Percentiles rank a stretch among this genome's conserved stretches.
Conservation (phyloP, 2,797 vertebrate genomes). For the Pseudomugil gertrudae region DNA sequence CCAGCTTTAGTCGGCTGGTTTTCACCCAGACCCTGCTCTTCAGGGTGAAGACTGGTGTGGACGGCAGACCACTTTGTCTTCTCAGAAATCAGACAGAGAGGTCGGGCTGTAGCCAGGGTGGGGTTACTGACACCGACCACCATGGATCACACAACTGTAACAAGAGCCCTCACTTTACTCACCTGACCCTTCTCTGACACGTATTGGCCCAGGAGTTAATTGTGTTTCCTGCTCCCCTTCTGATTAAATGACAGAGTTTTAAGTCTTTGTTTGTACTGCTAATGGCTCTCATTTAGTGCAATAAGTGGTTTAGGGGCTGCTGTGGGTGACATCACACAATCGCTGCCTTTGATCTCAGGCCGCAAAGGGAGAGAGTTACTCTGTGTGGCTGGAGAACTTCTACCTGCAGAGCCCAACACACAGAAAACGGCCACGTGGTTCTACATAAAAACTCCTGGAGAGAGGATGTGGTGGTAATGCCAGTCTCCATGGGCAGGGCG, state of each 20-base stretch:
- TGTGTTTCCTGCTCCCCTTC: conserved; percentile 79
- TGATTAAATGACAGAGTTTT: conserved; percentile 75
- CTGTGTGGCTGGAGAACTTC: conserved; percentile 23
- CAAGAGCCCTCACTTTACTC: conserved; percentile 48
- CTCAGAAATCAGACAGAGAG: conserved; percentile 62
- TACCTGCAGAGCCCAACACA: conserved; percentile 54
- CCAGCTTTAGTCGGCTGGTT: conserved; percentile 55
- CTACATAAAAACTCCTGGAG: conserved; percentile 1
- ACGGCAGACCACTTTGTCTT: conserved; percentile 71
- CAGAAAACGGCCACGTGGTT: conserved; percentile 13
- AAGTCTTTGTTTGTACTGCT: conserved; percentile 76
- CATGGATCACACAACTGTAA: conserved; percentile 56
- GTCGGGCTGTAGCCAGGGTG: conserved; percentile 49
- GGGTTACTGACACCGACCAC: conserved; percentile 66
- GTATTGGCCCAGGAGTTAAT: conserved; percentile 77
- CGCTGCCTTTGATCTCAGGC: conserved; percentile 67
- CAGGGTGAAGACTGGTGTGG: conserved; percentile 63
- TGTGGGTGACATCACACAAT: conserved; percentile 72
- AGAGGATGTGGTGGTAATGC: conserved; percentile 8
- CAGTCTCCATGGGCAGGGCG: conserved; percentile 26
- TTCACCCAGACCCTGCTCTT: conserved; percentile 55
- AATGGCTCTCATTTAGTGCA: conserved; percentile 78
- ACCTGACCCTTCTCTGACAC: conserved; percentile 74
- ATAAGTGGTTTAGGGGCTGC: conserved; percentile 71
- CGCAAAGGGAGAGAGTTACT: conserved; percentile 39